A percentile compares a stretch with the other conserved stretches of the same genome.
phyloP scores from a whole-genome alignment of 2,113 vertebrate genomes.

The Alligator mississippiensis region DNA sequence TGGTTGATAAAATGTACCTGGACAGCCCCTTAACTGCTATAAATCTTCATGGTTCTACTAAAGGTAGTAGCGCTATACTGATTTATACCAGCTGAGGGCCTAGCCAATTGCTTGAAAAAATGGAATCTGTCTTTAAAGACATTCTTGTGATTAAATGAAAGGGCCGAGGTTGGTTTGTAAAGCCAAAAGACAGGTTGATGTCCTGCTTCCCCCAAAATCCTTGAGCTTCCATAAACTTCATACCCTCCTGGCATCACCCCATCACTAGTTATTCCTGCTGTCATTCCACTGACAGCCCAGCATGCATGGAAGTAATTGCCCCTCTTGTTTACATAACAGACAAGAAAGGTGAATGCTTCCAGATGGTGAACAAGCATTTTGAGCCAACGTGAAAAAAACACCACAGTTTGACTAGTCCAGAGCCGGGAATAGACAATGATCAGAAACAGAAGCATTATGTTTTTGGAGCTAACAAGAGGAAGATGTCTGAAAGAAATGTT shows the following conservation, averaged over 20 bases:
- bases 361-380: neutral
- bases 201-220: neutral
- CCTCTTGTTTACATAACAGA: neutral
- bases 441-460: neutral
- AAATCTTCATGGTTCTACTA: neutral
- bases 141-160: neutral
- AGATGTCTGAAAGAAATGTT: fast-evolving
- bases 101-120: neutral
- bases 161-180: neutral
- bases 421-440: neutral
- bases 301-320: neutral
- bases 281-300: neutral
- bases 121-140: neutral
- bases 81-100: neutral
- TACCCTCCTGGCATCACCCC: neutral
- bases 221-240: neutral
- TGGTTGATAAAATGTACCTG: neutral
- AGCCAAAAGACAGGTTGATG: neutral
- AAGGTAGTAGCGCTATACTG: neutral
- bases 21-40: neutral
- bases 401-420: neutral
- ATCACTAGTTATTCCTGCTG: neutral
- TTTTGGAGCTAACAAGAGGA: neutral
- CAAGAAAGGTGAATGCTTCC: neutral
- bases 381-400: fast-evolving